Conservation (phyloP, 2,888 invertebrate species). For the Thecocarcelia acutangulata region DNA sequence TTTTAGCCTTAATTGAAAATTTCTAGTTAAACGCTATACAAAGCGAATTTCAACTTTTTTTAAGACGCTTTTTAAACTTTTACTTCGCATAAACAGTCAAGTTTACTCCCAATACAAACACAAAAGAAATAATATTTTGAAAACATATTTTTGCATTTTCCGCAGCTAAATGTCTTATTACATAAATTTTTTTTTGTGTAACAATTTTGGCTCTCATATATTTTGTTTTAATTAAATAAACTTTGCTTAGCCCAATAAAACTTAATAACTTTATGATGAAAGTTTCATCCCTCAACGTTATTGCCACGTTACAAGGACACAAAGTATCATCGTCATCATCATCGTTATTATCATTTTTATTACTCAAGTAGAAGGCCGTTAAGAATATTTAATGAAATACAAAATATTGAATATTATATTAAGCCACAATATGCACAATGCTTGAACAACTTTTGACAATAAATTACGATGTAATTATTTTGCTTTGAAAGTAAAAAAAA, state of each 20-base stretch:
- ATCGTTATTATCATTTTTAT: conserved; percentile 49
- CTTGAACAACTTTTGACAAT: conserved; percentile 59
- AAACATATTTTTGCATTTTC: too few species aligned
- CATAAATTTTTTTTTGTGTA: too few species aligned
- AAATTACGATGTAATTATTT: conserved; percentile 65
- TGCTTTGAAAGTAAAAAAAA: conserved; percentile 23
- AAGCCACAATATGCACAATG: conserved; percentile 49
- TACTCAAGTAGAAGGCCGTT: conserved; percentile 37
- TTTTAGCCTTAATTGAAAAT: too few species aligned
- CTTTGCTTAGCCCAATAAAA: neutral
- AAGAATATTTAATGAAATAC: conserved; percentile 30
- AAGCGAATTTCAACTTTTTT: too few species aligned
- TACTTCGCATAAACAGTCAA: too few species aligned
- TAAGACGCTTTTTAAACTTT: too few species aligned
- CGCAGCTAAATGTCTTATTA: too few species aligned
- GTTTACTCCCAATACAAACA: too few species aligned
- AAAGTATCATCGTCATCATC: neutral
- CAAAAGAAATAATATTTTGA: too few species aligned
- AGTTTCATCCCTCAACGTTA: conserved; percentile 5
- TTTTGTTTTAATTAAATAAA: too few species aligned
- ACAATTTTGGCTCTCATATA: too few species aligned
- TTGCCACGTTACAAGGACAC: neutral
- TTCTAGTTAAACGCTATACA: too few species aligned
- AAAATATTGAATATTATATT: conserved; percentile 64
- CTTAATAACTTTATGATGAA: neutral